Evolutionary conservation across 92 coral and sea anemone genomes (phyloP), one percentile per base, ranked within the genome.

Genomic region (Porites rus): DNA sequence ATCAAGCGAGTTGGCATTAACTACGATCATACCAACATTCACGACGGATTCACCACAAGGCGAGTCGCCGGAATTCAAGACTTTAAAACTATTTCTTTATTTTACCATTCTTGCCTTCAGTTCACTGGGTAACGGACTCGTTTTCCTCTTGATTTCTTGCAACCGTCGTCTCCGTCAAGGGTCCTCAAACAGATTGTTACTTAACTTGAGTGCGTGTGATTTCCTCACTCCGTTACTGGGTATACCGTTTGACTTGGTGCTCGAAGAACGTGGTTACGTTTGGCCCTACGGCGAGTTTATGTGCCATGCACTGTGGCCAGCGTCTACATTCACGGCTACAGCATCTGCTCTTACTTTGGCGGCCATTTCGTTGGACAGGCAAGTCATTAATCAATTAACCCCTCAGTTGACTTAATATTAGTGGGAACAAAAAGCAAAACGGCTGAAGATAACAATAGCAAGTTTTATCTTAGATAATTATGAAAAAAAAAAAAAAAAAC

Each of bases 261-360:
- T 96, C 19, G 98, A 96, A 21, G 93, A 92, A 66, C 81, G 86
- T 5, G 86, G 84, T 2, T 88, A 87, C 43, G 75, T 85, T 18
- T 96, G 99, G 99, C 93, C 83, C 10, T 94, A 94, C 51, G 98
- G 96, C 0, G 86, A 87, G 8, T 84, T 84, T 10, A 51, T 96
- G 90, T 96, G 99, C 77, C 88, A 80, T 52, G 22, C 85, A 1
- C 61, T 96, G 11, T 96, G 98, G 98, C 99, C 99, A 43, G 90
- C 94, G 1, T 85, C 98, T 0, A 96, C 99, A 6, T 69, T 94
- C 75, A 92, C 98, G 7, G 83, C 98, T n/a, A 96, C 96, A 0
- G 84, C 93, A 20, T 96, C 99, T 11, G 94, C 99, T 2, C 81
- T 96, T 10, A 94, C 98, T 0, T 88, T 96, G 12, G 98, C 98